Evolutionary conservation across 2,113 vertebrate species (phyloP).

Genomic region (Leucosticte australis): DNA sequence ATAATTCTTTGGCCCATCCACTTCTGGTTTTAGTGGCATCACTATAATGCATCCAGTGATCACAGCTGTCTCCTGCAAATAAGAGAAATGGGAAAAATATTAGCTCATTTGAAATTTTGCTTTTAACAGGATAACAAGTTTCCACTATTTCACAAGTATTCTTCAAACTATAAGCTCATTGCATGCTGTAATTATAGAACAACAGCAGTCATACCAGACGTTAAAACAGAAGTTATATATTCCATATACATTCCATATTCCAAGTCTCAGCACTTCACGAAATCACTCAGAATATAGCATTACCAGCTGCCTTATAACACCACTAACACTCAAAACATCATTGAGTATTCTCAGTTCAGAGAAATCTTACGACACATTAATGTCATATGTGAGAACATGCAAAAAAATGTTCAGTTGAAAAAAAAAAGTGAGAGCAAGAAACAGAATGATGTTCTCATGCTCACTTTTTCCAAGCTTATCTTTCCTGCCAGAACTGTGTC

Average conservation of each 20-base stretch:
- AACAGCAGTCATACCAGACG: not conserved
- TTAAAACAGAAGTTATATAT: not conserved
- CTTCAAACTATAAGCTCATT: not conserved
- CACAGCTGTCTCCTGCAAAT: conserved; percentile 86
- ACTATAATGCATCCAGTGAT: conserved; percentile 95
- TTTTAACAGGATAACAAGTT: not conserved
- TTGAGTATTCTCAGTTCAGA: not conserved
- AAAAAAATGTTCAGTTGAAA: not conserved
- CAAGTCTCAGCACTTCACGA: not conserved
- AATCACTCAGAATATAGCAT: not conserved
- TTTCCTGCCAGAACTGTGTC: not conserved
- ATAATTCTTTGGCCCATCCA: conserved; percentile 84
- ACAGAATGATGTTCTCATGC: not conserved
- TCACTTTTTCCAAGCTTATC: conserved; percentile 11
- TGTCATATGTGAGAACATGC: not conserved
- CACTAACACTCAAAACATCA: not conserved
- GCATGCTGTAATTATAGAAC: not conserved
- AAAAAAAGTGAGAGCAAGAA: not conserved
- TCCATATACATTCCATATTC: not conserved
- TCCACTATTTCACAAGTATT: not conserved
- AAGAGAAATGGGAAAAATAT: not conserved
- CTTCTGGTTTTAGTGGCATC: conserved; percentile 93
- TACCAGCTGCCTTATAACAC: not conserved
- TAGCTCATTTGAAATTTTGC: not conserved
- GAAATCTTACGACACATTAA: not conserved